These are phyloP conservation scores for Danaus melanippus DNA, from an alignment of 1,140 invertebrate genomes.

Conservation along the genomic window DNA sequence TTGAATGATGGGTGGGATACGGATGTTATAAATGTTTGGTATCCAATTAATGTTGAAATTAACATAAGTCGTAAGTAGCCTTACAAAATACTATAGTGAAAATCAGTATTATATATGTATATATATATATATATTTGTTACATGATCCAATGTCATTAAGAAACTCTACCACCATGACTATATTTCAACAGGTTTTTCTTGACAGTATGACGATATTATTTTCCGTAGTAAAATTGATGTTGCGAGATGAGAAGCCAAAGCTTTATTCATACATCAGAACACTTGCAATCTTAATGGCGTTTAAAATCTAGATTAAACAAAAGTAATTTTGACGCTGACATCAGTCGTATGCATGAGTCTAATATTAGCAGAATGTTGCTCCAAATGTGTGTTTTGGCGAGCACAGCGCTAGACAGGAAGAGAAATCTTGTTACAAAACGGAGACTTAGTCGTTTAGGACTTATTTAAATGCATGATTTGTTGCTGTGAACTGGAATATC, in stretches of 20 bases:
- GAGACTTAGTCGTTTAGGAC: constrained; percentile 7
- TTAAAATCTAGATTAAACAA: no score
- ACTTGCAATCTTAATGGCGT: neutral
- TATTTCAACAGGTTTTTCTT: no score
- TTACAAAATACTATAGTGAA: no score
- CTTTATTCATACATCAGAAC: constrained; percentile 3
- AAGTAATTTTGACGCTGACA: constrained; percentile 30
- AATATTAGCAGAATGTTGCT: constrained; percentile 41
- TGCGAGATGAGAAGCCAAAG: neutral
- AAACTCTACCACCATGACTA: no score
- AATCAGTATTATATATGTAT: no score
- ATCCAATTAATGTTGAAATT: no score
- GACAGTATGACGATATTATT: no score
- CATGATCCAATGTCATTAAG: no score
- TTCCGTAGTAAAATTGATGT: no score
- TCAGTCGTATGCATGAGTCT: constrained; percentile 32
- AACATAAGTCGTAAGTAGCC: no score
- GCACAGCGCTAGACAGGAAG: constrained; percentile 18
- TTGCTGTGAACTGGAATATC: neutral
- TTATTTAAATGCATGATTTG: constrained; percentile 9
- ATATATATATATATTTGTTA: no score
- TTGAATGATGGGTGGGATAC: neutral
- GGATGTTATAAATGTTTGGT: no score
- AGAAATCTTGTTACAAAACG: constrained; percentile 14
- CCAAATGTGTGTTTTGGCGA: constrained; percentile 36